phyloP scores from a whole-genome alignment of 1,140 invertebrate genomes.

The Holotrichia oblita region DNA sequence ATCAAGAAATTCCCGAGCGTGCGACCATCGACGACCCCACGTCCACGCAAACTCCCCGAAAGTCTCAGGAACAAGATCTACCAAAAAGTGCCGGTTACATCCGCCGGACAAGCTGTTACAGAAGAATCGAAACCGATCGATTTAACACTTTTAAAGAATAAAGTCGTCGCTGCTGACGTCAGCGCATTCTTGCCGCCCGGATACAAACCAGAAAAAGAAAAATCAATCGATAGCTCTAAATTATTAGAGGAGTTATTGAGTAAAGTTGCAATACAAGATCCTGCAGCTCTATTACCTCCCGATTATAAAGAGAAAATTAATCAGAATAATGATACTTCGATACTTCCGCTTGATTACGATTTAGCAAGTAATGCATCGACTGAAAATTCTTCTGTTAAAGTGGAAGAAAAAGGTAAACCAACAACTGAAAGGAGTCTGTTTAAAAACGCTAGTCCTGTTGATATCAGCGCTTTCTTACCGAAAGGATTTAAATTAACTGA shows the following conservation, averaged over 20 bases:
- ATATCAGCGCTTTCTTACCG: constrained; percentile 70
- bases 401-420: constrained; percentile 48
- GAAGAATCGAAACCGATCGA: neutral
- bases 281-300: constrained; percentile 72
- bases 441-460: constrained; percentile 63
- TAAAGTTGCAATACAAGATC: constrained; percentile 66
- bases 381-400: constrained; percentile 53
- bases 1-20: constrained; percentile 74
- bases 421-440: constrained; percentile 54
- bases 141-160: neutral
- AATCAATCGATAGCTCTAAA: constrained; percentile 61
- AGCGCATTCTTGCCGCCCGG: constrained; percentile 63
- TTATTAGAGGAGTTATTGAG: constrained; percentile 51
- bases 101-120: constrained; percentile 46
- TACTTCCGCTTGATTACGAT: constrained; percentile 72
- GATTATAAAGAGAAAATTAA: constrained; percentile 66
- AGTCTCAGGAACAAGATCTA: constrained; percentile 26
- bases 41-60: constrained; percentile 55
- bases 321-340: constrained; percentile 67
- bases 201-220: constrained; percentile 56
- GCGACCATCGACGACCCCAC: constrained; percentile 63
- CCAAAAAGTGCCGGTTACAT: constrained; percentile 37
- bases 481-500: constrained; percentile 63
- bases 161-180: neutral
- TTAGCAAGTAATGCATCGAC: constrained; percentile 58